These are phyloP conservation scores for Priocnemis perturbator DNA, from an alignment of 2,888 invertebrate species.

Conservation along the genomic window DNA sequence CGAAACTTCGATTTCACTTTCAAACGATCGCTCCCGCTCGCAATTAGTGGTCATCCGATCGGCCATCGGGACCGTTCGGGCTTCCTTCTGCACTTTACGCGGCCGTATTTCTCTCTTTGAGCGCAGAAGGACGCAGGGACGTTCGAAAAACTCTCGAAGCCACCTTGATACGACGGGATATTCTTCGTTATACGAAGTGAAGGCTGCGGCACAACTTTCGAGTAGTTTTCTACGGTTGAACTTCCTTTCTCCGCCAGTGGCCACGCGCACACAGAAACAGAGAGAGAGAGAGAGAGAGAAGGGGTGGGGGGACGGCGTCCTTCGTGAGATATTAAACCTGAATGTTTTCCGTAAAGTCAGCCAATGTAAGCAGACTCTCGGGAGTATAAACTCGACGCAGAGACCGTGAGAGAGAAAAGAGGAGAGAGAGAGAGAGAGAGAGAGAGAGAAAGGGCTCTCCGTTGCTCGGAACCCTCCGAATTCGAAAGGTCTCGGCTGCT, in stretches of 20 bases:
- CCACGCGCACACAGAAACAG: constrained; percentile 4
- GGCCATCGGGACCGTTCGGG: no score
- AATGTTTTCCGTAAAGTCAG: constrained; percentile 34
- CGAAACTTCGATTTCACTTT: no score
- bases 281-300: constrained; percentile 6
- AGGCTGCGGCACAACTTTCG: constrained; percentile 44
- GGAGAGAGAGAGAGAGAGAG: background rate
- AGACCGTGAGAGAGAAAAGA: background rate
- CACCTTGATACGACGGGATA: constrained; percentile 15
- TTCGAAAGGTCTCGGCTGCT: constrained; percentile 32
- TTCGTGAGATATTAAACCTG: constrained; percentile 43
- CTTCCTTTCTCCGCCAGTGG: constrained; percentile 45
- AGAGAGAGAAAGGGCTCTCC: constrained; percentile 5
- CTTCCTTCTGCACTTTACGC: no score
- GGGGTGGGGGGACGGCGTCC: constrained; percentile 22
- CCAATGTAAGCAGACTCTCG: constrained; percentile 17
- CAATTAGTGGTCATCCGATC: no score
- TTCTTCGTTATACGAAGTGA: constrained; percentile 31
- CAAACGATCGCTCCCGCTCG: no score
- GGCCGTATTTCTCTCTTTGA: no score
- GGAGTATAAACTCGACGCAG: background rate
- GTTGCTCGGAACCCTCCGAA: constrained; percentile 19
- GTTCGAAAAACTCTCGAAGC: no score
- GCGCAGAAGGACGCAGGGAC: no score
- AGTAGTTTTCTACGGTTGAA: constrained; percentile 48